Base-by-base conservation (phyloP, 2,113 vertebrate species). In the Cisticola juncidis region DNA sequence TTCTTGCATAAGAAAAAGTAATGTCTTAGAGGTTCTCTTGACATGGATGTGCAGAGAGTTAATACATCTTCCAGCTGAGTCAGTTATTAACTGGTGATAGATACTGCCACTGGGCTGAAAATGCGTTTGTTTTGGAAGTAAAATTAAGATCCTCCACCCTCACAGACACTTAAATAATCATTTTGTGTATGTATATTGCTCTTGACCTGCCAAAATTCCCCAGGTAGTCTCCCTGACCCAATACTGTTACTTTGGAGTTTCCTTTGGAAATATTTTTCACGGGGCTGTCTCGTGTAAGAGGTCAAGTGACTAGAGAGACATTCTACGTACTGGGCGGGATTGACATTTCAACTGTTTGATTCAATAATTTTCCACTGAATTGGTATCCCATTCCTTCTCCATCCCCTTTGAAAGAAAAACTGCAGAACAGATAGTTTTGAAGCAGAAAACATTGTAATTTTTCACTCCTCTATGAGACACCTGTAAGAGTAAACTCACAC, bases 21-120 rank as follows among this genome's bases (percentile, higher is more conserved):
- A 36, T 6, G 2, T 50, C 10, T 31, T 26, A 50, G 2, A 78
- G 17, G 42, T 1, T 8, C 11, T 56, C 20, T 45, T 21, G 24
- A 61, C n/a, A 42, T 2, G 0, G 1, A 3, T 40, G 5, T 61
- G 21, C 11, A 33, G 62, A 29, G 7, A 61, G 1, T 11, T 50
- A 58, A 5, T 9, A 65, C 14, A 65, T 40, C 5, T 11, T 71
- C 20, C 23, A 38, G 11, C 22, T 64, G 33, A 64, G 20, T 31
- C 29, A 23, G 11, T 40, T 42, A 42, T 35, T 45, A 69, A 19
- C 12, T 18, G 20, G 14, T 22, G 19, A 29, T 14, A 64, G 33
- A 65, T 26, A 12, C 7, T 86, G 33, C 20, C 33, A 33, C 0
- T 2, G 8, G 23, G 18, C 6, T 90, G 40, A 36, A 81, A 53